Conservation (phyloP, 2,888 invertebrate species). For the Physocephala rufipes region DNA sequence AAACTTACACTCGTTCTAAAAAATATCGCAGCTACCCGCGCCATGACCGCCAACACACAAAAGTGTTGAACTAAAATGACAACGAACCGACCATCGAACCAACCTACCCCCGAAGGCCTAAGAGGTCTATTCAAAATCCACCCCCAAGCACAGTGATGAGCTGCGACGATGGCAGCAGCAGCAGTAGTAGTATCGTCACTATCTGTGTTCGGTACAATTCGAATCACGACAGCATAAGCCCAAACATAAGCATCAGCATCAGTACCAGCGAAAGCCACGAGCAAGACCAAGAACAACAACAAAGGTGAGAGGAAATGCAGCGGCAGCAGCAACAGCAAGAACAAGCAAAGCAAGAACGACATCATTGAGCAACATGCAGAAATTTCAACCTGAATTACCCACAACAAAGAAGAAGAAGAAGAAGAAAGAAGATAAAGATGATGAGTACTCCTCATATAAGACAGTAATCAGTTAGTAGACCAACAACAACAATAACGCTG, state of each 20-base stretch:
- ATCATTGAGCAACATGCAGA: constrained; percentile 44
- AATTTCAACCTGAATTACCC: constrained; percentile 28
- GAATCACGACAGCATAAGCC: constrained; percentile 40
- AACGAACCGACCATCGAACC: too few species aligned
- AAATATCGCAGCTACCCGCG: constrained; percentile 42
- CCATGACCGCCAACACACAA: constrained; percentile 34
- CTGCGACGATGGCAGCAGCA: constrained; percentile 31
- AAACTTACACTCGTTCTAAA: constrained; percentile 44
- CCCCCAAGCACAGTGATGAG: constrained; percentile 37
- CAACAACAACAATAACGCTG: not conserved
- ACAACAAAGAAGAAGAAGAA: constrained; percentile 27
- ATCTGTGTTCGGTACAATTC: constrained; percentile 41
- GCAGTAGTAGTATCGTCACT: constrained; percentile 37
- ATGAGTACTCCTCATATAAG: not conserved
- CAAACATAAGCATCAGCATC: too few species aligned
- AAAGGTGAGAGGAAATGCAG: constrained; percentile 36
- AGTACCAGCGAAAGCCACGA: too few species aligned
- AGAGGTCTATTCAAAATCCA: constrained; percentile 28
- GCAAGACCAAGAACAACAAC: too few species aligned
- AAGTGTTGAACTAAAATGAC: constrained; percentile 50
- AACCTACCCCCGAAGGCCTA: constrained; percentile 33
- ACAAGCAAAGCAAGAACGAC: constrained; percentile 42
- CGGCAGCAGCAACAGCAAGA: constrained; percentile 37
- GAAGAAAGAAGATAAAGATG: too few species aligned
- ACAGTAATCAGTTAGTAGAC: constrained; percentile 14